Evolutionary conservation across 2,113 vertebrate species (phyloP), one percentile per base, ranked within the genome.

Genomic region (Pangasianodon hypophthalmus): DNA sequence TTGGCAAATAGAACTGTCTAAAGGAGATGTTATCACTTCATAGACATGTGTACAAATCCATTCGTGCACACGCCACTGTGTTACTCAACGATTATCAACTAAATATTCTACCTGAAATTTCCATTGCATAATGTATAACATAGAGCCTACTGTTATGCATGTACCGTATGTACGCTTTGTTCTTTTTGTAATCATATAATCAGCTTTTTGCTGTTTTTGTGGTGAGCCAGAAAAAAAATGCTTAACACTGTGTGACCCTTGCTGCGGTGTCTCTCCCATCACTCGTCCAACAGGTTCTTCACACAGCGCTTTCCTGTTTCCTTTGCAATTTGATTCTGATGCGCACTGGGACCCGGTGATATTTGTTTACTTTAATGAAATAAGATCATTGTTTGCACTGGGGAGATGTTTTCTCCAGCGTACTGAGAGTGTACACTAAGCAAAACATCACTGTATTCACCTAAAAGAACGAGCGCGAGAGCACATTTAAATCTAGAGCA

Each of bases 301-400:
- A 77, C 88, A 73, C 80, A 62, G 19, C 56, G 48, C 77, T 69
- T 86, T 71, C 32, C 52, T 88, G 64, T 69, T 77, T 83, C 79
- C 41, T 77, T 75, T 89, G 88, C 82, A 89, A 89, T 89, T 58
- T 62, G 88, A 89, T 77, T 89, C 67, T 37, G 54, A 85, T 75
- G 69, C 18, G 26, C 48, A 0, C 52, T 44, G 67, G 67, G 41
- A 89, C 81, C 50, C 10, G 18, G 82, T 83, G 82, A 77, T 89
- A 85, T 54, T 60, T 85, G 88, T 85, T 89, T 89, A 89, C 81
- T 73, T 84, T 60, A 37, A 44, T 60, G 67, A 73, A 84, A 89
- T 85, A 71, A 89, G 54, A 46, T 44, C 54, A 37, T 41, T 75
- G 88, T 89, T 84, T 84, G 82, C 50, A 21, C 50, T 29, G 52